Base-by-base conservation (phyloP, 2,113 vertebrate species). In the Pelmatolapia mariae region DNA sequence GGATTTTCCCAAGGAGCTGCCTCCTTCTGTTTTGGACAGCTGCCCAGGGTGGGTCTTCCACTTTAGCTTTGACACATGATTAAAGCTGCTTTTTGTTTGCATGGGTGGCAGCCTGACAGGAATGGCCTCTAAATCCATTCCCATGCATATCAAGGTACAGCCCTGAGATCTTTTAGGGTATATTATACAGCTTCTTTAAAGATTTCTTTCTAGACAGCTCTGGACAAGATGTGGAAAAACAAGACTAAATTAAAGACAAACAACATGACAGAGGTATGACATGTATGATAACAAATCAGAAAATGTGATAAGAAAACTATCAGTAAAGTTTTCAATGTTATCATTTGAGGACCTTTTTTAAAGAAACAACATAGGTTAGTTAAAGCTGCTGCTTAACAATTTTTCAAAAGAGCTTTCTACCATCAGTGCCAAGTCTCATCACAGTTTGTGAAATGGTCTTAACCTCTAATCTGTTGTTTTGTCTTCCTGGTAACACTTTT, bases 31-130 rank as follows among this genome's bases (percentile, higher is more conserved):
- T 36, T 92, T 95, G 93, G 91, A 82, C 9, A 1, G 54, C 71
- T 78, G 93, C 94, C 94, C 91, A 90, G 93, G 91, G 89, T 93
- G 93, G 91, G 84, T 90, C 92, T 53, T 89, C 82, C 47, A 87
- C 87, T 91, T 87, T 56, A 80, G 89, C 78, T 86, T 47, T 85
- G 76, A 81, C 82, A 86, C 87, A 87, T 90, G 84, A 89, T 91
- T 91, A 87, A 89, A 90, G 86, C 87, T 29, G 79, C 26, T 84
- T 85, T 88, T 85, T 89, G 86, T 93, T 92, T 83, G 54, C 24
- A 63, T 79, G 81, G 36, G 22, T 89, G 86, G 63, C 50, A 66
- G 85, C 24, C 29, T 81, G 86, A 81, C 82, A 90, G 80, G 82
- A 89, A 80, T 45, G 16, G 66, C 12, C 29, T 13, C 63, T 22